These are phyloP conservation scores for Leucoma salicis DNA, from an alignment of 2,888 invertebrate genomes.

Conservation along the genomic window DNA sequence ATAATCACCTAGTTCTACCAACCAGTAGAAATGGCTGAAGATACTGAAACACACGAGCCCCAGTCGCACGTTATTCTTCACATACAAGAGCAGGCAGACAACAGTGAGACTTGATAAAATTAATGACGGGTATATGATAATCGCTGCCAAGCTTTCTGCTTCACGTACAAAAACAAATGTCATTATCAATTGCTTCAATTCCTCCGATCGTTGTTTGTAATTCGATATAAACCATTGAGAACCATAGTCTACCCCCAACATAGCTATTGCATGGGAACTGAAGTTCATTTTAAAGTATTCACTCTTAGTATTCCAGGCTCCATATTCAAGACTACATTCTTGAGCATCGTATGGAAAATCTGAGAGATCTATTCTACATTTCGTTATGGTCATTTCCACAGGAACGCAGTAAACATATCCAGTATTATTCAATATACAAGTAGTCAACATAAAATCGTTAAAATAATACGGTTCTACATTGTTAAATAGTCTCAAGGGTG, in stretches of 20 bases:
- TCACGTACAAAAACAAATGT: not conserved
- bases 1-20: slow-evolving; percentile 27
- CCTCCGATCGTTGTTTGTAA: not conserved
- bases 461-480: slow-evolving; percentile 5
- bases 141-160: not conserved
- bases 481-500: slow-evolving; percentile 34
- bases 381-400: slow-evolving; percentile 3
- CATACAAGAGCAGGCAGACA: not conserved
- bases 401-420: slow-evolving; percentile 31
- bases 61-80: slow-evolving; percentile 26
- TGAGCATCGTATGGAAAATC: slow-evolving; percentile 50
- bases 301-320: slow-evolving; percentile 2
- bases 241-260: not conserved
- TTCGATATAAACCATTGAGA: not conserved
- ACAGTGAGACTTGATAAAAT: not conserved
- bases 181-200: not conserved
- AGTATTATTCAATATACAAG: slow-evolving; percentile 24
- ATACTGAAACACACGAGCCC: slow-evolving; percentile 40
- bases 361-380: slow-evolving; percentile 33
- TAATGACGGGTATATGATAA: not conserved
- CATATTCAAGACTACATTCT: slow-evolving; percentile 38
- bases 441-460: slow-evolving; percentile 3
- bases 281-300: not conserved
- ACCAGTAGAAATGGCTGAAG: slow-evolving; percentile 39
- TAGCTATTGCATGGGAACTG: not conserved